Percentiles rank a stretch among this genome's conserved stretches.
phyloP scores from a whole-genome alignment of 2,113 vertebrate genomes.

The Alces alces region DNA sequence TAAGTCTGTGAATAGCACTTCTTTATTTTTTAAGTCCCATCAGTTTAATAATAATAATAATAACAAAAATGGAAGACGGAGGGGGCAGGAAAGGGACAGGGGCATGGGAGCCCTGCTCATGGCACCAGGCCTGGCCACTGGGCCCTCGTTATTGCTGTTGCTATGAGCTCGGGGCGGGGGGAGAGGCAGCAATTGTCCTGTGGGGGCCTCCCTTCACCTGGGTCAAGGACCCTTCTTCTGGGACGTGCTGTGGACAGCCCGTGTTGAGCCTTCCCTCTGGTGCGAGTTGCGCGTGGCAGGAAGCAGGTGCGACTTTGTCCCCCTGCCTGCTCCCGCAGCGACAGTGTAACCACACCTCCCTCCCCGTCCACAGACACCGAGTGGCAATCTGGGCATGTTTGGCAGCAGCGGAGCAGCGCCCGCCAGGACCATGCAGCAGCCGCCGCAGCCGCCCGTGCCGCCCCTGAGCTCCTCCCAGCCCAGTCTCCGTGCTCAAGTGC shows the following conservation, averaged over 20 bases:
- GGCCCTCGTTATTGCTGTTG: neutral
- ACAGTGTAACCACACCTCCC: accelerated
- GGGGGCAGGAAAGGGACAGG: neutral
- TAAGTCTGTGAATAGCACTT: neutral
- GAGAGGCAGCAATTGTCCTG: neutral
- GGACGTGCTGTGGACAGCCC: neutral
- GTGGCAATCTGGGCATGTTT: constrained; percentile 95
- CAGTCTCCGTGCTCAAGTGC: constrained; percentile 99
- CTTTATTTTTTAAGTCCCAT: neutral
- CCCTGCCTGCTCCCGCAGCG: accelerated
- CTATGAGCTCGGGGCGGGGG: accelerated
- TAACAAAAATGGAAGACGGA: neutral
- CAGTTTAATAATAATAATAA: neutral
- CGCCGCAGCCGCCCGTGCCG: constrained; percentile 93
- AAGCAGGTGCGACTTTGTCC: neutral
- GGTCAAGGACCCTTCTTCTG: neutral
- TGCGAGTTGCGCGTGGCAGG: neutral
- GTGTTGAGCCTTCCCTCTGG: accelerated
- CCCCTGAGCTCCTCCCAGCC: constrained; percentile 99
- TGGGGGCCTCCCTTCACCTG: neutral
- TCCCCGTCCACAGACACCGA: constrained; percentile 87
- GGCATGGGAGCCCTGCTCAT: neutral
- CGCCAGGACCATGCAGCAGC: constrained; percentile 91
- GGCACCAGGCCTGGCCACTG: neutral
- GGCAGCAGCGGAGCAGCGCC: constrained; percentile 96